Base-by-base conservation (phyloP, 2,113 vertebrate species). In the Rhinoderma darwinii region DNA sequence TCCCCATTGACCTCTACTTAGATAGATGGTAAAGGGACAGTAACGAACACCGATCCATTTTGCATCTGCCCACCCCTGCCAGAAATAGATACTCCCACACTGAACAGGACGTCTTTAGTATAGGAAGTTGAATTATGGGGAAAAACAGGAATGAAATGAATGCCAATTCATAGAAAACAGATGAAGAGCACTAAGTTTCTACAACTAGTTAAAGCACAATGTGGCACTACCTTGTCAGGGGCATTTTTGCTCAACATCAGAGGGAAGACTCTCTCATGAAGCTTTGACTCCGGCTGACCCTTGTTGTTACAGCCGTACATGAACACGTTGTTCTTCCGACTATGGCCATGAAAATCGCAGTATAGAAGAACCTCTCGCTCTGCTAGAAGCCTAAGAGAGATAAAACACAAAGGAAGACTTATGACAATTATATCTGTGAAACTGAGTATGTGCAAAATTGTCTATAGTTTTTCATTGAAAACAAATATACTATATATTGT, bases 231-330 rank as follows among this genome's bases (percentile, higher is more conserved):
- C 96, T 96, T 97, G 83, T 97, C 92, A 0, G 94, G 93, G 5
- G 94, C 94, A 0, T 99, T 99, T 89, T 98, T 99, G 94, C 97
- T 98, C 91, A 99, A 92, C 98, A 99, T 99, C 12, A 99, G 89
- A 10, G 97, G 98, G 89, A 99, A 98, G 84, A 98, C 39, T 0
- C 95, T 94, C 79, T 96, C 96, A 0, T 88, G 90, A 50, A 97
- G 95, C 89, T 92, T 92, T 1, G 51, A 78, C 0, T 91, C 37
- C 0, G 82, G 32, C 0, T 88, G 68, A 0, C 73, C 10, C 0
- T 66, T 44, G 4, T 89, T 92, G 15, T 92, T 93, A 0, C 98
- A 99, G 68, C 98, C 97, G 0, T 99, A 99, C 94, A 98, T 95
- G 89, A 98, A 99, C 81, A 96, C 94, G 0, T 98, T 97, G 91